These are phyloP conservation scores for Deroptyus accipitrinus DNA, from an alignment of 2,113 vertebrate species.

Conservation along the genomic window DNA sequence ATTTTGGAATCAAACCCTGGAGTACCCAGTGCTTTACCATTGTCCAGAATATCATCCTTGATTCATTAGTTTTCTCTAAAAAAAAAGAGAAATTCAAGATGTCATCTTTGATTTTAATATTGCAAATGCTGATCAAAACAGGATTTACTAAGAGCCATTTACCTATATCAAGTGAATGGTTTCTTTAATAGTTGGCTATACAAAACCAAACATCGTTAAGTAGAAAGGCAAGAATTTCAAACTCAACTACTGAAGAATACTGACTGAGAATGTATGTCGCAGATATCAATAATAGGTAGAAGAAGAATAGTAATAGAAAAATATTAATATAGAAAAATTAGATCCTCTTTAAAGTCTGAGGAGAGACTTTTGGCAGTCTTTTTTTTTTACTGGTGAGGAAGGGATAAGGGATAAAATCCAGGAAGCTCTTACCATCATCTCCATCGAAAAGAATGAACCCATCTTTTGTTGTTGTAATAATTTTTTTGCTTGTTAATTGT, in stretches of 20 bases:
- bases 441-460: not conserved
- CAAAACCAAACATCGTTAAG: not conserved
- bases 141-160: not conserved
- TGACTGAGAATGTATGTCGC: not conserved
- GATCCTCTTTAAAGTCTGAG: not conserved
- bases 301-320: not conserved
- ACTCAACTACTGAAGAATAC: not conserved
- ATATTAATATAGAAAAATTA: not conserved
- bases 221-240: not conserved
- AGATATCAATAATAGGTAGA: not conserved
- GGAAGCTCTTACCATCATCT: not conserved
- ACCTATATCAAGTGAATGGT: not conserved
- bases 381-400: accelerated
- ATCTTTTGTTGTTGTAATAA: not conserved
- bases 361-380: not conserved
- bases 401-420: not conserved
- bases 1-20: not conserved
- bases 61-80: not conserved
- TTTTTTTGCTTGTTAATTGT: not conserved
- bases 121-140: not conserved
- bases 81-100: not conserved
- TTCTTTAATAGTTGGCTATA: not conserved
- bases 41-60: not conserved
- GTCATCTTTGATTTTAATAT: not conserved
- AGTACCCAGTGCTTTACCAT: not conserved